Percentiles rank a stretch among this genome's conserved stretches.
phyloP scores from a whole-genome alignment of 2,797 vertebrate species.

The Tiaroga cobitis region DNA sequence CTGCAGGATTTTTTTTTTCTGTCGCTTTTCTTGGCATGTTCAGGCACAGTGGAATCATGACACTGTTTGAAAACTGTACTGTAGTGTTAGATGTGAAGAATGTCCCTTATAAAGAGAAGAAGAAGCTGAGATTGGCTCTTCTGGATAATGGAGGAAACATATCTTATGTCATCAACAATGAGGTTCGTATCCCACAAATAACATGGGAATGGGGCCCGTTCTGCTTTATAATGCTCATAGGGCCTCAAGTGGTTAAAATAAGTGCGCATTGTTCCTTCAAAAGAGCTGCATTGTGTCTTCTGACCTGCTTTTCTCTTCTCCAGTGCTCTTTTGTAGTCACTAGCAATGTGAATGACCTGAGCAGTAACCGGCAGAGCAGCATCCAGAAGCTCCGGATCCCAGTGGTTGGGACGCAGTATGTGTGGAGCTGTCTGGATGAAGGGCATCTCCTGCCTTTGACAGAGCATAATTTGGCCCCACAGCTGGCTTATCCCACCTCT shows the following conservation, averaged over 20 bases:
- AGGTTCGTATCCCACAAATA: constrained; percentile 67
- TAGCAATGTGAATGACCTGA: constrained; percentile 72
- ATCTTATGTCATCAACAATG: constrained; percentile 77
- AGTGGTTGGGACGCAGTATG: constrained; percentile 77
- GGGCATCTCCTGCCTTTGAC: constrained; percentile 71
- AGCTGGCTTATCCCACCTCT: not conserved
- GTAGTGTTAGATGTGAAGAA: constrained; percentile 81
- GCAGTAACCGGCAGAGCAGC: constrained; percentile 71
- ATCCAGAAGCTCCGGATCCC: constrained; percentile 75
- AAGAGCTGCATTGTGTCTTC: not conserved
- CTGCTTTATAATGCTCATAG: not conserved
- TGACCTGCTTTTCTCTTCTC: constrained; percentile 9
- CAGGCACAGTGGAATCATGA: constrained; percentile 57
- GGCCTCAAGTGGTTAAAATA: too few relatives aligned
- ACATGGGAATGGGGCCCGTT: too few relatives aligned
- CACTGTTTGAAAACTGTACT: constrained; percentile 77
- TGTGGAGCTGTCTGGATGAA: constrained; percentile 77
- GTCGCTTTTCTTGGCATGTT: not conserved
- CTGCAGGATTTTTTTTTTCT: not conserved
- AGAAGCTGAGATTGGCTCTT: constrained; percentile 73
- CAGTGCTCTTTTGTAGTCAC: constrained; percentile 85
- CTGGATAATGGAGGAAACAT: constrained; percentile 78
- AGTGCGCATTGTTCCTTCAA: not conserved
- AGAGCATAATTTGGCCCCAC: constrained; percentile 61
- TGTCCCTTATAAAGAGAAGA: constrained; percentile 76